Evolutionary conservation across 2,797 vertebrate genomes (phyloP), one percentile per base, ranked within the genome.

Genomic region (Danio albolineatus): DNA sequence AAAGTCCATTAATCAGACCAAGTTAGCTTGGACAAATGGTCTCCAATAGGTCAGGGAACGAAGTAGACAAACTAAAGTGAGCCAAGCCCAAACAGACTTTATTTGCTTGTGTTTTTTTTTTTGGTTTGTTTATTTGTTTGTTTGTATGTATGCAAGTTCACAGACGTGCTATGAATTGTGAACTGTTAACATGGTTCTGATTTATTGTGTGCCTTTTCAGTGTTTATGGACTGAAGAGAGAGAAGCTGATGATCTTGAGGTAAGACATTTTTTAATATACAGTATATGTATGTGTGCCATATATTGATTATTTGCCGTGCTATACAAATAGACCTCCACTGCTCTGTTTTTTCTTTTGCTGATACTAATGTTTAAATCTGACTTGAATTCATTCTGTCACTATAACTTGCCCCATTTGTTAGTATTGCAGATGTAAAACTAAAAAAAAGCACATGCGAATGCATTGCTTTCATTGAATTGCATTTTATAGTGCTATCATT

Each of bases 181-280:
- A 44, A n/a, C 60, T 7, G 36, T 21, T 59, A 89, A 84, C 82
- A 94, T 94, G 94, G 89, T 93, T 83, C 87, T 93, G 36, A 86
- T 85, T 70, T 75, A 90, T 86, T 96, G 95, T 89, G 88, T 96
- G 84, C 91, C 95, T 85, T 94, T 95, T 85, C 95, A 94, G 79
- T 97, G 96, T 84, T 57, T 96, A 59, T 92, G 92, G 91, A 86
- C 85, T 83, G 69, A 85, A 80, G 88, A 93, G 85, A 19, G 79
- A 84, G 87, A 91, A 87, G 78, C 14, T 73, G 91, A 91, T 1
- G 90, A 93, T 66, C 82, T 89, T 19, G 90, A 96, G 95, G 96
- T 97, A 94, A 90, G 94, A 36, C n/a, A n/a, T 76, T 83, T 60
- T 5, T 53, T 4, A n/a, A n/a, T n/a, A 1, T 19, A 2, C n/a